Conservation (phyloP, 2,797 vertebrate genomes). For the Adelosebastes latens region DNA sequence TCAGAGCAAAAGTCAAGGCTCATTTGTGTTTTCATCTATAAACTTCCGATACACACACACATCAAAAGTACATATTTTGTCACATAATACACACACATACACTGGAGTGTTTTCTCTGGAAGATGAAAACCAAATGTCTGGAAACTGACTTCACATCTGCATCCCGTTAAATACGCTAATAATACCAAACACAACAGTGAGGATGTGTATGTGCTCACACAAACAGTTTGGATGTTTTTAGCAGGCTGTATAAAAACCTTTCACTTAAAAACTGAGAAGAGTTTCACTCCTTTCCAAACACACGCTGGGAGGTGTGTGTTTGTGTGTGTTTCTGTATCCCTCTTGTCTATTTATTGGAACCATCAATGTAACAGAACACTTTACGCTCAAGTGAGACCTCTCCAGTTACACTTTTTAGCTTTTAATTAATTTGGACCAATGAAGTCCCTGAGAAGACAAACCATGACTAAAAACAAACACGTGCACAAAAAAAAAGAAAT, state of each 20-base stretch:
- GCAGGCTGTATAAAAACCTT: constrained; percentile 50
- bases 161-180: constrained; percentile 80
- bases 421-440: constrained; percentile 50
- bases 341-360: constrained; percentile 38
- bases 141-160: constrained; percentile 81
- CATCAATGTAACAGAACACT: constrained; percentile 28
- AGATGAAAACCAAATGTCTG: constrained; percentile 71
- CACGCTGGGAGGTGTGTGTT: constrained; percentile 10
- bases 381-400: constrained; percentile 8
- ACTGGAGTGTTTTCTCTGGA: constrained; percentile 47
- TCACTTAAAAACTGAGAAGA: constrained; percentile 38
- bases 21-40: constrained; percentile 15
- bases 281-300: constrained; percentile 26
- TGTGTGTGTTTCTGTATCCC: constrained; percentile 5
- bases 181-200: constrained; percentile 65
- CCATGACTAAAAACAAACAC: constrained; percentile 69
- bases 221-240: constrained; percentile 52
- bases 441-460: constrained; percentile 25
- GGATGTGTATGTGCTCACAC: background rate
- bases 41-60: constrained; percentile 2
- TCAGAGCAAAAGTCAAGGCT: background rate
- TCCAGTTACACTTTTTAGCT: constrained; percentile 33
- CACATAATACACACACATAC: background rate
- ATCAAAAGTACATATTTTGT: constrained; percentile 1
- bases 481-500: background rate